These are phyloP conservation scores for Sebastes umbrosus DNA, from an alignment of 2,797 vertebrate species.

Conservation along the genomic window DNA sequence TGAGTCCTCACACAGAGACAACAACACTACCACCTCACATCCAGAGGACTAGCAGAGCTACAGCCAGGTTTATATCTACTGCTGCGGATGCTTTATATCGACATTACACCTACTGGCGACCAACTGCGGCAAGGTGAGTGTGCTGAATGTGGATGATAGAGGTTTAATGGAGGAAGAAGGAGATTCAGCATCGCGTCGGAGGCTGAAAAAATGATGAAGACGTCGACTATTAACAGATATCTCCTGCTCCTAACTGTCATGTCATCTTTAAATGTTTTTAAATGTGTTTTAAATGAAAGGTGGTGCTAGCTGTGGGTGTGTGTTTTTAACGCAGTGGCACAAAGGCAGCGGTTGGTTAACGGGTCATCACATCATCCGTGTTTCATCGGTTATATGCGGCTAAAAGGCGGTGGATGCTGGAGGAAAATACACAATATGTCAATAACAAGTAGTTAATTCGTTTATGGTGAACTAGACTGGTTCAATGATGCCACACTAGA, in stretches of 20 bases:
- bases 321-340: conserved; percentile 35
- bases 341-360: conserved; percentile 32
- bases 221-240: background rate
- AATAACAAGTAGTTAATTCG: accelerated
- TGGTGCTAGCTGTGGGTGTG: background rate
- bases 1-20: conserved; percentile 11
- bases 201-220: conserved; percentile 1
- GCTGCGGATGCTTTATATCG: background rate
- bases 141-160: accelerated
- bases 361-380: background rate
- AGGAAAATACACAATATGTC: accelerated
- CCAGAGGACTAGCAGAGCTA: background rate
- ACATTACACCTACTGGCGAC: background rate
- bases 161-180: background rate
- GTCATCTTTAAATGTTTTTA: background rate
- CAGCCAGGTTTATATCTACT: background rate
- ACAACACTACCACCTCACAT: background rate
- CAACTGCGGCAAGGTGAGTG: conserved; percentile 41
- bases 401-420: accelerated
- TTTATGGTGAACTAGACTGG: background rate
- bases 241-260: accelerated
- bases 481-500: background rate
- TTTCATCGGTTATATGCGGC: background rate
- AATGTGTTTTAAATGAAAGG: too few species aligned
- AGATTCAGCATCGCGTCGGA: conserved; percentile 15